Base-by-base conservation (phyloP, 1,140 invertebrate genomes). In the Ganaspis sp. region DNA sequence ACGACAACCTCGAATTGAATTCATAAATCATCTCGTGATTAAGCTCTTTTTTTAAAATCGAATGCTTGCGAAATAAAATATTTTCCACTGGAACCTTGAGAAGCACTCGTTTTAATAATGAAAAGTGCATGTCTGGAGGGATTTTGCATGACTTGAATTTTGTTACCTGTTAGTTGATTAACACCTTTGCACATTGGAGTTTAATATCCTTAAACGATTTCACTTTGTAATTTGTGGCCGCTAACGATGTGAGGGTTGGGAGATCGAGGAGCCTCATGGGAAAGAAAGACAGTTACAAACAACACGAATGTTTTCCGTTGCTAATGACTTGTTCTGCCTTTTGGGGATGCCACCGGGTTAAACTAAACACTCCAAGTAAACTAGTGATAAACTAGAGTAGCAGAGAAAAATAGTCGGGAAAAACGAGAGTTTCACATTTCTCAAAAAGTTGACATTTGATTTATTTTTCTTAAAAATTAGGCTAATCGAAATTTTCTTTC, bases 251-350 rank as follows among this genome's bases (percentile, higher is more conserved):
- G 54, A 64, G 3, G 21, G 21, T 26, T 64, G 4, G 21, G 54
- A 64, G 9, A 54, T 21, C 1, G 19, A 54, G 12, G 21, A 64
- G 11, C 23, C 54, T 64, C 54, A 26, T 23, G 54, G 54, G 54
- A 64, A 64, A 15, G 54, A 64, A 64, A 64, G 54, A 64, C 54
- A 64, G 54, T 64, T 64, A 64, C 54, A 64, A 64, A 64, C 54
- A 64, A 64, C 54, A 29, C 54, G 23, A 64, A 64, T 64, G 54
- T 64, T 64, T 64, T 64, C 54, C 54, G 54, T 64, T 64, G 21
- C 54, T 64, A 64, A 64, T 64, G 54, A 64, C 21, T 64, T 64
- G 54, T 64, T 64, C 54, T 64, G 54, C 21, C 54, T 26, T 64
- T 64, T 11, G 23, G 54, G 54, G 21, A 64, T 64, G 11, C 54